phyloP scores from a whole-genome alignment of 2,888 invertebrate species.

The Hoplodrina blanda region DNA sequence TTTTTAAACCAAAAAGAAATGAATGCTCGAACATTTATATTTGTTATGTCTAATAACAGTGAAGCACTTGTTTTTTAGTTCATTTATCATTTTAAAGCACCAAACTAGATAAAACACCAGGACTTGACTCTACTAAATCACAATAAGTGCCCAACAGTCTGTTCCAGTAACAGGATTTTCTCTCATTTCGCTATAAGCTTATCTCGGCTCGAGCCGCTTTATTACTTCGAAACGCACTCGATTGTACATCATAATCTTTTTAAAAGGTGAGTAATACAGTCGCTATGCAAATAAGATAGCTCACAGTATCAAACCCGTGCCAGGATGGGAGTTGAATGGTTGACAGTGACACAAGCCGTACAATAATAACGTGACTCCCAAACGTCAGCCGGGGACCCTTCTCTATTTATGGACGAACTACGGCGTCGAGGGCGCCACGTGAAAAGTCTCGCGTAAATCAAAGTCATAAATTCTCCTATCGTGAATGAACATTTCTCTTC shows the following conservation, averaged over 20 bases:
- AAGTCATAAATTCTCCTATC: constrained; percentile 90
- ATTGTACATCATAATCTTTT: constrained; percentile 47
- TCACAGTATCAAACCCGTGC: constrained; percentile 80
- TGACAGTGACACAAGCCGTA: constrained; percentile 78
- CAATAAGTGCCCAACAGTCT: constrained; percentile 33
- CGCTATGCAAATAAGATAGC: constrained; percentile 82
- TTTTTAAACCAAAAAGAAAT: constrained; percentile 34
- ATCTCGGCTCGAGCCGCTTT: constrained; percentile 17
- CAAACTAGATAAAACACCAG: constrained; percentile 16
- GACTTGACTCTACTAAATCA: constrained; percentile 28
- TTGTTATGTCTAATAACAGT: constrained; percentile 13
- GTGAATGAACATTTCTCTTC: constrained; percentile 90
- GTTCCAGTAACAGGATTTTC: constrained; percentile 29
- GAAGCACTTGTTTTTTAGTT: background rate
- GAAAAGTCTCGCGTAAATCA: constrained; percentile 89
- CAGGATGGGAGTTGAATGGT: constrained; percentile 79
- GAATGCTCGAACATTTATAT: constrained; percentile 13
- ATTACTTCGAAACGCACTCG: constrained; percentile 36
- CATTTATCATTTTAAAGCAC: constrained; percentile 10
- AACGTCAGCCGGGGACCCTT: constrained; percentile 84
- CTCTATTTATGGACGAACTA: constrained; percentile 84
- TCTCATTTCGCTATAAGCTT: constrained; percentile 27
- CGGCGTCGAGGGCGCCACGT: constrained; percentile 80
- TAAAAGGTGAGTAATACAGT: constrained; percentile 70
- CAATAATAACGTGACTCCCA: constrained; percentile 83